Percentiles rank a stretch among this genome's conserved stretches.
These are phyloP conservation scores for Coelopa frigida DNA, from an alignment of 1,140 invertebrate species.

Conservation along the genomic window DNA sequence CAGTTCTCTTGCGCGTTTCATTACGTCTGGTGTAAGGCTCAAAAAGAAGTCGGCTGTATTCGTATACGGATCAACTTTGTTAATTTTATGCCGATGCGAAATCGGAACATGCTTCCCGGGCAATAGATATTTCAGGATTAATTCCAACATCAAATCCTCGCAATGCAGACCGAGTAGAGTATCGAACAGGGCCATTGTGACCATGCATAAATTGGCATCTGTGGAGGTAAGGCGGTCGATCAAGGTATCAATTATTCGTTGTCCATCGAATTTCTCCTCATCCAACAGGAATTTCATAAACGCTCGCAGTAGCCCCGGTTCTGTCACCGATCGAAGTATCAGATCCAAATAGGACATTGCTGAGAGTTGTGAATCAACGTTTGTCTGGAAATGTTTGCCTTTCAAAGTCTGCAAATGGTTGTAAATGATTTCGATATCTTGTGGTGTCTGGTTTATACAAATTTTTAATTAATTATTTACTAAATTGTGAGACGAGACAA, in stretches of 20 bases:
- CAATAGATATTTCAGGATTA: constrained; percentile 79
- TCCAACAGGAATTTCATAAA: constrained; percentile 81
- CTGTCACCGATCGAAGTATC: constrained; percentile 76
- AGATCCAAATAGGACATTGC: constrained; percentile 89
- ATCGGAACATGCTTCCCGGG: constrained; percentile 88
- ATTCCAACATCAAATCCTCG: constrained; percentile 93
- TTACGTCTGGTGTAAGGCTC: constrained; percentile 61
- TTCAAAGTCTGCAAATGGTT: constrained; percentile 44
- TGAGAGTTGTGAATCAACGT: constrained; percentile 78
- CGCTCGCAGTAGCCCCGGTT: constrained; percentile 72
- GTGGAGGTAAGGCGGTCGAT: constrained; percentile 63
- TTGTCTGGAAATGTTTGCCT: constrained; percentile 58
- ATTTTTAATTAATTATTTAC: too few relatives aligned
- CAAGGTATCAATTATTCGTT: constrained; percentile 68
- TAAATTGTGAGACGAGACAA: too few relatives aligned
- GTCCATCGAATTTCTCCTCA: constrained; percentile 73
- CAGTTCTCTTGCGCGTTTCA: constrained; percentile 37
- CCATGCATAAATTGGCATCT: constrained; percentile 72
- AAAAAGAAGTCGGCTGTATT: constrained; percentile 79
- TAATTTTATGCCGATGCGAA: constrained; percentile 65
- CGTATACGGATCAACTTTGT: constrained; percentile 73
- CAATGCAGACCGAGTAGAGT: constrained; percentile 88
- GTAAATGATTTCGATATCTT: constrained; percentile 44
- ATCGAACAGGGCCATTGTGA: constrained; percentile 84
- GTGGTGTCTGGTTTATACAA: too few relatives aligned